Conservation (phyloP, 1,140 invertebrate species). For the Brachionus asplanchnoidis region DNA sequence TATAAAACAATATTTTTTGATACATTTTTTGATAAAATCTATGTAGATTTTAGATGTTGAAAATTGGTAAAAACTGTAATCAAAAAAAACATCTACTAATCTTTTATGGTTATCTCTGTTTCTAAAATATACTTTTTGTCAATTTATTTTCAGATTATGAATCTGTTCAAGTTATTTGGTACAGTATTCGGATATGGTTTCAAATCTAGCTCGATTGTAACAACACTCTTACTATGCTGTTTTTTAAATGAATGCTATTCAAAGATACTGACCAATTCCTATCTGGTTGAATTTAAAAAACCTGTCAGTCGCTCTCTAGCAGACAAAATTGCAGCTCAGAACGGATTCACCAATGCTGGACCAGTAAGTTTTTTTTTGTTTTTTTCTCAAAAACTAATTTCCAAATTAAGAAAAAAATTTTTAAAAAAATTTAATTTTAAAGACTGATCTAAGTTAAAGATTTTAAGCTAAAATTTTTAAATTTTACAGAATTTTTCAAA, state of each 20-base stretch:
- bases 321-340: neutral
- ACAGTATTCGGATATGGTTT: neutral
- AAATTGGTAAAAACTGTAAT: neutral
- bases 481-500: no score
- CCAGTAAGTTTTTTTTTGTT: neutral
- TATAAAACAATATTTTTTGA: neutral
- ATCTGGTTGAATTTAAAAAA: slow-evolving; percentile 33
- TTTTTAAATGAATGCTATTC: neutral
- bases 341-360: slow-evolving; percentile 29
- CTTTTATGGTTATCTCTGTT: neutral
- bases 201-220: neutral
- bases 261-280: slow-evolving; percentile 40
- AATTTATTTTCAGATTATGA: slow-evolving; percentile 39
- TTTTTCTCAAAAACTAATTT: neutral
- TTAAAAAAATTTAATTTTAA: no score
- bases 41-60: neutral
- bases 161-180: slow-evolving; percentile 14
- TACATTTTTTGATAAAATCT: neutral
- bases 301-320: neutral
- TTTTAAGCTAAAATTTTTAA: no score
- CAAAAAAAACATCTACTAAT: neutral
- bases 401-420: neutral
- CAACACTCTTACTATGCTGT: neutral
- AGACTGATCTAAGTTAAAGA: no score
- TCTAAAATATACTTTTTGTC: neutral